These are phyloP conservation scores for Colinus virginianus DNA, from an alignment of 2,113 vertebrate genomes.

Conservation along the genomic window DNA sequence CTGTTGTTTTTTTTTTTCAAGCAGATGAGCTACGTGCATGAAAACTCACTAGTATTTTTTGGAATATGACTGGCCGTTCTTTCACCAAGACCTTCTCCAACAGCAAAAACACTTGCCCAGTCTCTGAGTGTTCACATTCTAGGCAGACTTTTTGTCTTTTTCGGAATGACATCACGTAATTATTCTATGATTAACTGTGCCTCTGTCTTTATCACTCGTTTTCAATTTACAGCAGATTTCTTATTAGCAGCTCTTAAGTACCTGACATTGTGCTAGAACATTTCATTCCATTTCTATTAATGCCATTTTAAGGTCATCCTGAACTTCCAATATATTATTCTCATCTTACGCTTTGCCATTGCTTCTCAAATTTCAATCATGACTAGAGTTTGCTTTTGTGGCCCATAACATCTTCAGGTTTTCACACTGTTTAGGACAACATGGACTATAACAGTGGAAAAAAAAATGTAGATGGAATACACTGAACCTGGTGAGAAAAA, in stretches of 20 bases:
- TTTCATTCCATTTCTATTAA: constrained; percentile 49
- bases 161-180: background rate
- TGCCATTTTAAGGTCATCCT: constrained; percentile 35
- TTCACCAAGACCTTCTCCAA: background rate
- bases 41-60: background rate
- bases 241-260: constrained; percentile 34
- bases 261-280: constrained; percentile 39
- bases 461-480: background rate
- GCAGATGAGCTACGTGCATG: background rate
- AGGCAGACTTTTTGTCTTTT: constrained; percentile 20
- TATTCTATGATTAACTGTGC: constrained; percentile 34
- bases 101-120: background rate
- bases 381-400: background rate
- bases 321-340: constrained; percentile 1
- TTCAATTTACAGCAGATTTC: constrained; percentile 39
- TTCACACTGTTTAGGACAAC: background rate
- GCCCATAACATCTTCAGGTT: background rate
- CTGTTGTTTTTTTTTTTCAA: background rate
- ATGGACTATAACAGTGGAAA: background rate
- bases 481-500: background rate
- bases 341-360: background rate
- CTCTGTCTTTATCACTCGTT: constrained; percentile 31
- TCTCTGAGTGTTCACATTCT: background rate
- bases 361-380: background rate
- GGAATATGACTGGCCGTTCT: background rate